Conservation (phyloP, 1,140 invertebrate species). For the Trissolcus basalis region DNA sequence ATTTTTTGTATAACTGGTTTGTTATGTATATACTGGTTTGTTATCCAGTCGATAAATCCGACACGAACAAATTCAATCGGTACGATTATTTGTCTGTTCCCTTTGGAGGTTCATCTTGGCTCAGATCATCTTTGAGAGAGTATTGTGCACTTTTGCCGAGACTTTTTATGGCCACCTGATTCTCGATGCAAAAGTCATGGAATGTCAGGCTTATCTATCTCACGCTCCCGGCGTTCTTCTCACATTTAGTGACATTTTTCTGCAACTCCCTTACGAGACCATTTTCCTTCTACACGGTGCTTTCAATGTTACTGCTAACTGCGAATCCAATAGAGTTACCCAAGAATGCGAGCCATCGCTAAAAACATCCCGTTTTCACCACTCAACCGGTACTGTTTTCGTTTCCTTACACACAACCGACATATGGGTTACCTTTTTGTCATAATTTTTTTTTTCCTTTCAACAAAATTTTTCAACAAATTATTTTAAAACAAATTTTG, state of each 20-base stretch:
- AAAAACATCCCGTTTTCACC: constrained; percentile 20
- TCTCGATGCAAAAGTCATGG: constrained; percentile 7
- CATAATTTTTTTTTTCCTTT: not conserved
- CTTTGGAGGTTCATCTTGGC: not conserved
- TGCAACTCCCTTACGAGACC: constrained; percentile 23
- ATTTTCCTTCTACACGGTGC: constrained; percentile 18
- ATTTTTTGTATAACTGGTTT: too few relatives aligned
- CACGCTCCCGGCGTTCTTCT: constrained; percentile 28
- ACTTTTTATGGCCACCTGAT: constrained; percentile 2
- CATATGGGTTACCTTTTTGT: constrained; percentile 12
- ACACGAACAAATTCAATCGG: constrained; percentile 21
- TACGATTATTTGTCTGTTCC: constrained; percentile 18
- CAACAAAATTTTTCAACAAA: not conserved
- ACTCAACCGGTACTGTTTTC: constrained; percentile 16
- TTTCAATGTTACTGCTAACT: constrained; percentile 9
- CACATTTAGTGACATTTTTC: constrained; percentile 46
- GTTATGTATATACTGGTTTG: constrained; percentile 23
- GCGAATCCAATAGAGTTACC: not conserved
- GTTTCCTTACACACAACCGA: constrained; percentile 6
- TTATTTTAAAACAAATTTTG: too few relatives aligned
- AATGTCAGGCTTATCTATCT: constrained; percentile 33
- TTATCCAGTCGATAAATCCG: constrained; percentile 22
- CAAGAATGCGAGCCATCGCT: constrained; percentile 10
- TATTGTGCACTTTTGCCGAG: not conserved
- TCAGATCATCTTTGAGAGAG: too few relatives aligned